Evolutionary conservation across 2,797 vertebrate genomes (phyloP).

Genomic region (Sebastes wilsoni): DNA sequence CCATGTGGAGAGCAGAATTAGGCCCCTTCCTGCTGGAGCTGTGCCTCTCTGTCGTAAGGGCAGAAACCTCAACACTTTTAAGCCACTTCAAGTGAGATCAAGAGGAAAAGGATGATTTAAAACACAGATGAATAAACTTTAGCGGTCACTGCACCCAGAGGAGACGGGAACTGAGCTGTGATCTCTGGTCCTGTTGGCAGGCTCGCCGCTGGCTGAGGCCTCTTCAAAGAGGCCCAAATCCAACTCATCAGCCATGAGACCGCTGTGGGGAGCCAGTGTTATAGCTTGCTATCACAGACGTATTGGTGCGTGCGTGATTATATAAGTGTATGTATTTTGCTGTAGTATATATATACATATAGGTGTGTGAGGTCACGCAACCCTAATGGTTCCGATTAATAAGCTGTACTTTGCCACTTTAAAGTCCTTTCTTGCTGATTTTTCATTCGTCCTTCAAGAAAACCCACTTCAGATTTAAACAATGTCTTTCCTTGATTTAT

Average conservation of each 20-base stretch:
- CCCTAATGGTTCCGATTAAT: conserved; percentile 5
- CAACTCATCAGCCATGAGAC: conserved; percentile 52
- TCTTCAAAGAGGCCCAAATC: conserved; percentile 68
- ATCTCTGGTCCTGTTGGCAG: conserved; percentile 65
- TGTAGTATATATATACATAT: not conserved
- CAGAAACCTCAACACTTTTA: conserved; percentile 73
- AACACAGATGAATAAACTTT: conserved; percentile 76
- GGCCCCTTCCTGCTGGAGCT: conserved; percentile 30
- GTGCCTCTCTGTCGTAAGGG: conserved; percentile 47
- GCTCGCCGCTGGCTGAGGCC: conserved; percentile 49
- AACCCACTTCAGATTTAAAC: conserved; percentile 51
- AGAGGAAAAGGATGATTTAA: conserved; percentile 75
- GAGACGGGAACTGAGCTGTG: conserved; percentile 62
- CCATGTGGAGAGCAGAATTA: conserved; percentile 44
- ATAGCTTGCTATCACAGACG: conserved; percentile 4
- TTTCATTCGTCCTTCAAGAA: conserved; percentile 48
- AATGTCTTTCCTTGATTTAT: conserved; percentile 58
- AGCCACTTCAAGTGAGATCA: conserved; percentile 70
- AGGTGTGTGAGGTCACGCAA: not conserved
- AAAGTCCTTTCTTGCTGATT: conserved; percentile 38
- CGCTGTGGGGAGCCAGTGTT: conserved; percentile 46
- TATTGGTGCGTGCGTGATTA: not conserved
- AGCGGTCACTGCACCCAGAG: conserved; percentile 64
- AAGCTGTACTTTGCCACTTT: conserved; percentile 25
- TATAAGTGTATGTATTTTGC: not conserved